Percentiles rank a stretch among this genome's conserved stretches.
Conservation (phyloP, 2,888 invertebrate species). For the Hemicrepidius hirtus region DNA sequence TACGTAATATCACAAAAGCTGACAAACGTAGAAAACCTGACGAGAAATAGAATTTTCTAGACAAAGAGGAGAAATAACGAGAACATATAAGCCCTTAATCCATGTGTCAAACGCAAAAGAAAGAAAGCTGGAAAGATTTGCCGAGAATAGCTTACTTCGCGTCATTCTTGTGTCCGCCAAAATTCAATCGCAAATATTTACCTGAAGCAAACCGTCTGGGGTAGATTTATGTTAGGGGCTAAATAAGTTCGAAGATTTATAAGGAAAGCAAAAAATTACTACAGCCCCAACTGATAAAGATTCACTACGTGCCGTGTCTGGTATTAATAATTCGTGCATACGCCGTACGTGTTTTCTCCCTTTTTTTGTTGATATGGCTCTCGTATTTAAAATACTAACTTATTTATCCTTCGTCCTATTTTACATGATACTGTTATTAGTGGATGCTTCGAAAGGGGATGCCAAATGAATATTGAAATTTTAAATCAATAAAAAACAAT, state of each 20-base stretch:
- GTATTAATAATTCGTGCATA: constrained; percentile 21
- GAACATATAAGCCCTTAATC: constrained; percentile 47
- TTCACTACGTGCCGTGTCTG: constrained; percentile 20
- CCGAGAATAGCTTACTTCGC: constrained; percentile 39
- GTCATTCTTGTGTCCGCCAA: constrained; percentile 31
- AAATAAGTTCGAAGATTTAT: constrained; percentile 25
- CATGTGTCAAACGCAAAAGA: constrained; percentile 43
- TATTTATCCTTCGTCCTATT: too few species aligned
- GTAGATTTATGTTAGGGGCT: constrained; percentile 25
- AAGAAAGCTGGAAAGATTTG: constrained; percentile 35
- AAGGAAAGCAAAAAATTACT: constrained; percentile 22
- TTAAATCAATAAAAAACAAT: too few species aligned
- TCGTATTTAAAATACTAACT: constrained; percentile 8
- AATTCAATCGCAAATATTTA: constrained; percentile 42
- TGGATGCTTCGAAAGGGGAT: too few species aligned
- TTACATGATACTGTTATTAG: too few species aligned
- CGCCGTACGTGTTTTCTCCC: constrained; percentile 6
- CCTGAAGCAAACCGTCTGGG: constrained; percentile 26
- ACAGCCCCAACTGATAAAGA: constrained; percentile 13
- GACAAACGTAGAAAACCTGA: constrained; percentile 33
- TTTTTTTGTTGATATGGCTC: not conserved
- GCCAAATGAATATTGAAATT: too few species aligned
- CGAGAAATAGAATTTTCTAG: constrained; percentile 31
- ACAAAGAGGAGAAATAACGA: constrained; percentile 40
- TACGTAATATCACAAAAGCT: constrained; percentile 10